A percentile compares a stretch with the other conserved stretches of the same genome.
These are phyloP conservation scores for Gadus chalcogrammus DNA, from an alignment of 2,113 vertebrate genomes.

Conservation along the genomic window DNA sequence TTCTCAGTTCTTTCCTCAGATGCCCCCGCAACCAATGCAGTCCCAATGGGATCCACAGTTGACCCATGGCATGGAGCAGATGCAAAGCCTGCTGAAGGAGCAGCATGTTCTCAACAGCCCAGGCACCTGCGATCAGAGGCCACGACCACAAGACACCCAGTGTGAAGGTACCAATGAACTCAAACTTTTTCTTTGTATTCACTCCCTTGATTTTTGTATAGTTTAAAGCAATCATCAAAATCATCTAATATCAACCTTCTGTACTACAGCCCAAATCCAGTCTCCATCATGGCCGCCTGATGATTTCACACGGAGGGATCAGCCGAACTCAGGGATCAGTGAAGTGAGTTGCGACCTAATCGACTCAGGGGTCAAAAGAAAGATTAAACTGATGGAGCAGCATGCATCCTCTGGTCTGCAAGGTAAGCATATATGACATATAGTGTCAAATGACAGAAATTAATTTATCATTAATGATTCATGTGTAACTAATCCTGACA, in stretches of 20 bases:
- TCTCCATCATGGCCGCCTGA: conserved; percentile 26
- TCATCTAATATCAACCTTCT: conserved; percentile 5
- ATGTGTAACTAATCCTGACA: neutral
- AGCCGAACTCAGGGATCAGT: conserved; percentile 24
- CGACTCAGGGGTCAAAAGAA: conserved; percentile 60
- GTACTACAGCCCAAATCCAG: conserved; percentile 49
- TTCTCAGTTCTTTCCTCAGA: conserved; percentile 20
- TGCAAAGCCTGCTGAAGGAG: conserved; percentile 85
- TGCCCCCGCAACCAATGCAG: conserved; percentile 20
- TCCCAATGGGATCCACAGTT: conserved; percentile 73
- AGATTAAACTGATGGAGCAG: conserved; percentile 77
- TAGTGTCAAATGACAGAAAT: neutral
- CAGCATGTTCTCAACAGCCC: conserved; percentile 81
- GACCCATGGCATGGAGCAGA: conserved; percentile 87
- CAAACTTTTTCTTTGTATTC: neutral
- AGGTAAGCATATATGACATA: conserved; percentile 63
- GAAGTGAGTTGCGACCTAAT: conserved; percentile 25
- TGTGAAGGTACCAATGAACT: conserved; percentile 46
- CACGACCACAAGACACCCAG: conserved; percentile 22
- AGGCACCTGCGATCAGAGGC: conserved; percentile 65
- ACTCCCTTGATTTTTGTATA: neutral
- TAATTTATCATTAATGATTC: neutral
- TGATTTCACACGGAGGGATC: conserved; percentile 26
- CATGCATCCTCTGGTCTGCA: conserved; percentile 73
- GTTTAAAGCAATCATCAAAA: neutral